Percentiles rank a stretch among this genome's conserved stretches.
These are phyloP conservation scores for Orchesella cincta DNA, from an alignment of 1,140 invertebrate species.

Conservation along the genomic window DNA sequence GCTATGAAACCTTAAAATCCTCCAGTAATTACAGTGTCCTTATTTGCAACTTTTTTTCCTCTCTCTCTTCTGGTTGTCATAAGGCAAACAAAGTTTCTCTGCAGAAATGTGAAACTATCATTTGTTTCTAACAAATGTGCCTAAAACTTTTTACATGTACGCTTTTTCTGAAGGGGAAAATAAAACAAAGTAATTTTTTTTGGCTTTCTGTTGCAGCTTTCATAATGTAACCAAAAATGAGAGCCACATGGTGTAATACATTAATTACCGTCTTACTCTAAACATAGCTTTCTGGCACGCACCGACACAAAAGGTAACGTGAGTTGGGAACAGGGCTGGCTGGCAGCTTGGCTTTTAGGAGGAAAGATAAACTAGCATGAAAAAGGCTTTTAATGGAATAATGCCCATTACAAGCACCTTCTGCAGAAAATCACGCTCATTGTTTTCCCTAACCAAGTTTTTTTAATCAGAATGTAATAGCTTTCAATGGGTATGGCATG, in stretches of 20 bases:
- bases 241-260: background rate
- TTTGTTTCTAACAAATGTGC: too few species aligned
- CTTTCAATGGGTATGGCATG: background rate
- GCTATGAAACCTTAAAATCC: background rate
- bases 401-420: background rate
- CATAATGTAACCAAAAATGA: too few species aligned
- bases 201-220: too few species aligned
- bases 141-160: too few species aligned
- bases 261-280: background rate
- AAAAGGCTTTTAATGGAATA: background rate
- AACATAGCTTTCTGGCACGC: background rate
- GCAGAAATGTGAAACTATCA: too few species aligned
- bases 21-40: background rate
- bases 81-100: too few species aligned
- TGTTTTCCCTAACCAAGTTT: background rate
- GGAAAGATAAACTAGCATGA: background rate
- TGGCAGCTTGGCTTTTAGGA: too few species aligned
- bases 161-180: too few species aligned
- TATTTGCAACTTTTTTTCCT: background rate
- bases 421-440: background rate
- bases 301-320: background rate
- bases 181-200: too few species aligned
- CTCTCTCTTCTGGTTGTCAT: too few species aligned
- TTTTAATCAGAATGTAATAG: background rate
- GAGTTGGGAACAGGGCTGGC: too few species aligned